These are phyloP conservation scores for Tenebrio molitor DNA, from an alignment of 1,140 invertebrate species.

Conservation along the genomic window DNA sequence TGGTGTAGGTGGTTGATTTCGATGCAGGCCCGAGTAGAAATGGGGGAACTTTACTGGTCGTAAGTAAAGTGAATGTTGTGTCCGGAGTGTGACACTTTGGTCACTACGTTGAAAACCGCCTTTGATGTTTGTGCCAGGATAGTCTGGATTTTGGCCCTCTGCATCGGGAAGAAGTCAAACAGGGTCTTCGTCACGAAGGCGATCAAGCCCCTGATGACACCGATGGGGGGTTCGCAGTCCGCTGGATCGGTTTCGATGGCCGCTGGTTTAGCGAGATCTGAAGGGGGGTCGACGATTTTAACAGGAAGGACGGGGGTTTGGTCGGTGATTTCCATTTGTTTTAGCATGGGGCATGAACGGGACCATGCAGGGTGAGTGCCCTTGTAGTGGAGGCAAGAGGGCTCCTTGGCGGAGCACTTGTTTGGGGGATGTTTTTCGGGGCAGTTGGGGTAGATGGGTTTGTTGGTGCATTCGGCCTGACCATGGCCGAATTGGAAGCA, in stretches of 20 bases:
- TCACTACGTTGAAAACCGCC: neutral
- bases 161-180: constrained; percentile 12
- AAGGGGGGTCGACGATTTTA: neutral
- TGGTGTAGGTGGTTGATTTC: too few relatives aligned
- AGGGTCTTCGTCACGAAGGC: neutral
- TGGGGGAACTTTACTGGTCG: too few relatives aligned
- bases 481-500: neutral
- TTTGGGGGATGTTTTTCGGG: neutral
- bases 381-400: neutral
- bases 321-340: neutral
- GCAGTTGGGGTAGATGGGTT: constrained; percentile 15
- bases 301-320: neutral
- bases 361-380: neutral
- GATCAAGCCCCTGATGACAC: neutral
- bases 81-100: too few relatives aligned
- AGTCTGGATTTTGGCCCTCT: neutral
- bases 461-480: neutral
- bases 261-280: neutral
- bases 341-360: neutral
- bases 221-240: neutral
- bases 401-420: neutral
- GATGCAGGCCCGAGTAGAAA: too few relatives aligned
- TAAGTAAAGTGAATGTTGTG: constrained; percentile 31
- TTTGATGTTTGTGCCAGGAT: constrained; percentile 17
- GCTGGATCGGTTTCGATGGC: neutral